These are phyloP conservation scores for Aelia acuminata DNA, from an alignment of 2,888 invertebrate genomes.

Conservation along the genomic window DNA sequence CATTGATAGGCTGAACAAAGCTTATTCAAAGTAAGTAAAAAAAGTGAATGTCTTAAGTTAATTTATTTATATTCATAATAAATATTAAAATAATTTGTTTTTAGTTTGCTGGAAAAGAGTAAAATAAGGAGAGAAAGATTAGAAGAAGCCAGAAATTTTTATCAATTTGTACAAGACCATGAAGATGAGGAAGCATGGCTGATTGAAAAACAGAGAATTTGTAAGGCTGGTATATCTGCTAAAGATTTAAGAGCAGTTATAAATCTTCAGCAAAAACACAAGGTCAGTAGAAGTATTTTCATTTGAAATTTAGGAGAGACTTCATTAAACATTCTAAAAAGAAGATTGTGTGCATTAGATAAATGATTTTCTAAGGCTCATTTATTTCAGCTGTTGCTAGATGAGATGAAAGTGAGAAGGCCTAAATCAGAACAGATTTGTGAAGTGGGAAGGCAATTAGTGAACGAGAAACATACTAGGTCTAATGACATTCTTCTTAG, in stretches of 20 bases:
- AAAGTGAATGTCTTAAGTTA: too few relatives aligned
- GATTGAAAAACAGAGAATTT: constrained; percentile 93
- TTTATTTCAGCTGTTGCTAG: constrained; percentile 73
- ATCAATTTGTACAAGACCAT: constrained; percentile 95
- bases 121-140: constrained; percentile 85
- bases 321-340: neutral
- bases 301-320: neutral
- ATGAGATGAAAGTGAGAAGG: constrained; percentile 87
- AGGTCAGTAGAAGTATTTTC: constrained; percentile 72
- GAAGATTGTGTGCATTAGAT: neutral
- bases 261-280: constrained; percentile 93
- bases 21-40: constrained; percentile 77
- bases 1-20: constrained; percentile 81
- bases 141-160: constrained; percentile 93
- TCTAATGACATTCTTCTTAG: constrained; percentile 85
- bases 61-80: neutral
- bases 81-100: constrained; percentile 60
- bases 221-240: constrained; percentile 92
- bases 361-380: neutral
- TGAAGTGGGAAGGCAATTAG: constrained; percentile 80
- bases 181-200: constrained; percentile 99
- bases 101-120: constrained; percentile 78
- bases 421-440: constrained; percentile 80
- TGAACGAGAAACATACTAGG: constrained; percentile 86
- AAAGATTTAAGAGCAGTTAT: constrained; percentile 93